phyloP scores from a whole-genome alignment of 2,888 invertebrate species.

The Gastracanthus pulcherrimus region DNA sequence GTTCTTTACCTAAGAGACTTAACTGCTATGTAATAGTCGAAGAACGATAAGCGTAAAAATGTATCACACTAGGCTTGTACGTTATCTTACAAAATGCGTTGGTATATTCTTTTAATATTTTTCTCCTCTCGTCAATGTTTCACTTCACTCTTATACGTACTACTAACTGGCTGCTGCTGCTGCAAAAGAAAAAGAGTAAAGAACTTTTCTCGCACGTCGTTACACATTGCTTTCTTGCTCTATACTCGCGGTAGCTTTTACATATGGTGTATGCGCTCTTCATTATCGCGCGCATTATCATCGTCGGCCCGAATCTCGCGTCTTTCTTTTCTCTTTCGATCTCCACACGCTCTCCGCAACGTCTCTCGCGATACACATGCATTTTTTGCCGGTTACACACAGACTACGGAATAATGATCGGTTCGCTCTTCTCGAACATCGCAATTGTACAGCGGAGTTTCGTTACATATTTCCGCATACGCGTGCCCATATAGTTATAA shows the following conservation, averaged over 20 bases:
- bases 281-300: too few species aligned
- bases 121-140: constrained; percentile 20
- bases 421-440: too few species aligned
- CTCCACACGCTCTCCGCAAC: too few species aligned
- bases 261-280: too few species aligned
- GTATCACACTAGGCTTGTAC: constrained; percentile 74
- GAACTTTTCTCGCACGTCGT: neutral
- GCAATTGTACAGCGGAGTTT: neutral
- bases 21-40: constrained; percentile 70
- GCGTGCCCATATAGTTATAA: neutral
- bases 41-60: constrained; percentile 75
- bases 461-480: neutral
- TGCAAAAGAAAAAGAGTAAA: neutral
- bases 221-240: constrained; percentile 34
- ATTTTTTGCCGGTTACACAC: neutral
- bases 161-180: too few species aligned
- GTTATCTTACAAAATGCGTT: constrained; percentile 71
- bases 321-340: too few species aligned
- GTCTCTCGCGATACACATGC: too few species aligned
- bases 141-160: neutral
- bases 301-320: neutral
- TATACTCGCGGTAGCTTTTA: neutral
- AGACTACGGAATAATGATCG: too few species aligned
- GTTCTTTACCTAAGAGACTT: constrained; percentile 61
- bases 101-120: constrained; percentile 63